These are phyloP conservation scores for Ascaphus truei DNA, from an alignment of 2,113 vertebrate species.

Conservation along the genomic window DNA sequence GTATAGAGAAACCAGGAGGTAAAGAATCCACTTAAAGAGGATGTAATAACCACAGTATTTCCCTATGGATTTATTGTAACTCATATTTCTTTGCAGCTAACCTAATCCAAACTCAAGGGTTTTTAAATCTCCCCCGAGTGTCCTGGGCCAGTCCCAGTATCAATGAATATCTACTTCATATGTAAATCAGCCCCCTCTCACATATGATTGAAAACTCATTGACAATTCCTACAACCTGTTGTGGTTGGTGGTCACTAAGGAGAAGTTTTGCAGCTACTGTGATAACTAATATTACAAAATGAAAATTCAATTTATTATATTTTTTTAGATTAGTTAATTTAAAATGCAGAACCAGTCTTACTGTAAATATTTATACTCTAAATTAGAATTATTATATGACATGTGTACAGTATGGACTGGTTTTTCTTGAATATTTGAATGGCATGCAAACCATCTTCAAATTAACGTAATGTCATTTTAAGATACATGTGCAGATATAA, in stretches of 20 bases:
- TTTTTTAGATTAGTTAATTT: neutral
- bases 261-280: neutral
- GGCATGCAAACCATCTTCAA: neutral
- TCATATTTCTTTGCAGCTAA: too few species aligned
- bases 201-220: neutral
- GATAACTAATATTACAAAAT: neutral
- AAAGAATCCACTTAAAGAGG: too few species aligned
- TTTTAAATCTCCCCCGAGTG: neutral
- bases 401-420: neutral
- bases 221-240: neutral
- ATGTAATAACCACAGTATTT: too few species aligned
- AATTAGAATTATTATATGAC: neutral
- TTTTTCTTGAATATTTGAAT: too few species aligned
- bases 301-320: neutral
- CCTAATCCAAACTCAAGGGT: too few species aligned
- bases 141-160: neutral
- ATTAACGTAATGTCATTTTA: neutral
- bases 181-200: neutral
- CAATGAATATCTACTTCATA: neutral
- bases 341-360: neutral
- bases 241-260: neutral
- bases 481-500: neutral
- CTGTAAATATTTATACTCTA: neutral
- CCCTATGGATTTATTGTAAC: too few species aligned
- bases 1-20: too few species aligned